Conservation (phyloP, 92 coral and sea anemone species). For the Meandrina meandrites region DNA sequence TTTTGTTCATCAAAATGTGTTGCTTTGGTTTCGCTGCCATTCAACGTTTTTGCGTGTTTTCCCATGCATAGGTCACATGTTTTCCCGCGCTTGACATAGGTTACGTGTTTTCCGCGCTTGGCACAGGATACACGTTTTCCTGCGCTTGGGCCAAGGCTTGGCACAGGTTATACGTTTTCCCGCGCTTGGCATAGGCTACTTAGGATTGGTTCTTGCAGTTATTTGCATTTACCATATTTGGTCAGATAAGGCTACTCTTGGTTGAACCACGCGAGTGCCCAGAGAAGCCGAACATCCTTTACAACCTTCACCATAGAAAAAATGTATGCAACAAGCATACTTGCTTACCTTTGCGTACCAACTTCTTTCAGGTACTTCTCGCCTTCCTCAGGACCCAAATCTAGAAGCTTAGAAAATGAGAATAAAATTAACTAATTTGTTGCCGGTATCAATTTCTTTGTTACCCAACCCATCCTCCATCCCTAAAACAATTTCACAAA, state of each 20-base stretch:
- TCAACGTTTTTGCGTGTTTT: not conserved
- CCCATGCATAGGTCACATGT: not conserved
- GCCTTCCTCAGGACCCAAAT: conserved; percentile 81
- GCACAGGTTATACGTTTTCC: not conserved
- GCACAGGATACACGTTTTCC: not conserved
- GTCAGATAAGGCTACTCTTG: not conserved
- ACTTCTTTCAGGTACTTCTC: conserved; percentile 83
- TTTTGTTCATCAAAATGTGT: not conserved
- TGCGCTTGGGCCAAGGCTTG: not conserved
- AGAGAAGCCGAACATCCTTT: not conserved
- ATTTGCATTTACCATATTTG: not conserved
- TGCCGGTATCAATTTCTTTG: not conserved
- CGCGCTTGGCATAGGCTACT: not conserved
- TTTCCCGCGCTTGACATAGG: too few relatives aligned
- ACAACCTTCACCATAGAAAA: not conserved
- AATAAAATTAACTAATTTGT: not conserved
- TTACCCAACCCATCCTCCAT: too few relatives aligned
- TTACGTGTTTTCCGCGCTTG: too few relatives aligned
- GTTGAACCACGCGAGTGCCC: not conserved
- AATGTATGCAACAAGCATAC: too few relatives aligned
- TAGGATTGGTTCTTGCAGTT: not conserved
- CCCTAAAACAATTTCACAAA: too few relatives aligned
- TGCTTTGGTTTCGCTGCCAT: not conserved
- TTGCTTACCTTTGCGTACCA: conserved; percentile 57
- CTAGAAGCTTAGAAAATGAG: conserved; percentile 66